Evolutionary conservation across 2,797 vertebrate genomes (phyloP).

Genomic region (Sylvia borin): DNA sequence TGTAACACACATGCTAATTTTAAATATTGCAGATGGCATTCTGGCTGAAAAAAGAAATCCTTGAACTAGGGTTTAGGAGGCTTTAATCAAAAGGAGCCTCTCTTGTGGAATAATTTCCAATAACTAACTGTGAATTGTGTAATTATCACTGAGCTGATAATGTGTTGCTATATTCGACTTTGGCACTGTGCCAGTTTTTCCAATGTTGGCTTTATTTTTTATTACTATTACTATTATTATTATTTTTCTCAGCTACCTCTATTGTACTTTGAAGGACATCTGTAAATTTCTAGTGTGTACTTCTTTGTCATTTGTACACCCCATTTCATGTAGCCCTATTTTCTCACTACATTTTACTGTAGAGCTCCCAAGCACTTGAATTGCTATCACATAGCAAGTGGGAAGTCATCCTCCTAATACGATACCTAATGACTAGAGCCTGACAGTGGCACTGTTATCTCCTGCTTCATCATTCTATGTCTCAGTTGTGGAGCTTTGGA

Average conservation of each 20-base stretch:
- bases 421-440: neutral
- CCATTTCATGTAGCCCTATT: neutral
- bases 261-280: neutral
- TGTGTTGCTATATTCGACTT: neutral
- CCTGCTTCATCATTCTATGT: neutral
- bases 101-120: neutral
- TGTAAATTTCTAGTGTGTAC: neutral
- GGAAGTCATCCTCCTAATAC: neutral
- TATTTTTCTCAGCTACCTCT: neutral
- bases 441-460: neutral
- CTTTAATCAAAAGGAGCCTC: neutral
- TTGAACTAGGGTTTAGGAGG: neutral
- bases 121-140: neutral
- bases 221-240: neutral
- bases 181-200: neutral
- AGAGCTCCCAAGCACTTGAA: neutral
- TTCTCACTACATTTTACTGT: neutral
- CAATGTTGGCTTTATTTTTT: neutral
- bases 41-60: neutral
- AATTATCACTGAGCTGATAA: neutral
- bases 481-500: neutral
- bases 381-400: neutral
- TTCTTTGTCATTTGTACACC: neutral
- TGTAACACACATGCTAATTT: neutral
- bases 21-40: neutral